Percentiles rank a stretch among this genome's conserved stretches.
Conservation (phyloP, 2,797 vertebrate genomes). For the Ceryle rudis region DNA sequence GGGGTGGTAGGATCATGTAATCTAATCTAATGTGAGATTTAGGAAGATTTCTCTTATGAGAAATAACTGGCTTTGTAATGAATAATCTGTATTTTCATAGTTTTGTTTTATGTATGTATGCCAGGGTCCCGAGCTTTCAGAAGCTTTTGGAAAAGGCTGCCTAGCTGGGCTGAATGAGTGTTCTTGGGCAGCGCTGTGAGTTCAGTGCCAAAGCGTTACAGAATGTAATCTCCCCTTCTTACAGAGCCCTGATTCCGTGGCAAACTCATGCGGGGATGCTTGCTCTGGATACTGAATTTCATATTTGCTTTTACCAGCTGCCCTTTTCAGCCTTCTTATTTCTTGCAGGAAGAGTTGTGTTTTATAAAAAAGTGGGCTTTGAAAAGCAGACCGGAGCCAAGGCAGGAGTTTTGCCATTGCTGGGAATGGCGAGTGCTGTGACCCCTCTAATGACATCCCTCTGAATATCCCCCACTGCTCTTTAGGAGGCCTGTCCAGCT, state of each 20-base stretch:
- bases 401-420: neutral
- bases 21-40: neutral
- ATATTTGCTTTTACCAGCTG: neutral
- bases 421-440: neutral
- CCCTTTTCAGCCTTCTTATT: neutral
- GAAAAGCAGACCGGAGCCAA: neutral
- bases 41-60: neutral
- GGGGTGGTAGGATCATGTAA: fast-evolving
- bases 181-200: neutral
- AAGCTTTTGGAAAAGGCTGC: neutral
- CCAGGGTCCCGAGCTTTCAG: neutral
- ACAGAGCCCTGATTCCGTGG: neutral
- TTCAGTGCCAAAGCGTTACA: neutral
- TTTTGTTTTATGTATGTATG: neutral
- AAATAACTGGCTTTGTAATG: neutral
- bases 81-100: neutral
- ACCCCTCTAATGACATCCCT: neutral
- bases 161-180: neutral
- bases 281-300: neutral
- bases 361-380: neutral
- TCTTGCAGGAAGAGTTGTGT: neutral
- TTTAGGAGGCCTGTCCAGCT: neutral
- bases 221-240: neutral
- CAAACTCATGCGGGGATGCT: neutral
- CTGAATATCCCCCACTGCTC: neutral